Conservation (phyloP, 2,797 vertebrate species). For the Gymnoscopelus braueri region DNA sequence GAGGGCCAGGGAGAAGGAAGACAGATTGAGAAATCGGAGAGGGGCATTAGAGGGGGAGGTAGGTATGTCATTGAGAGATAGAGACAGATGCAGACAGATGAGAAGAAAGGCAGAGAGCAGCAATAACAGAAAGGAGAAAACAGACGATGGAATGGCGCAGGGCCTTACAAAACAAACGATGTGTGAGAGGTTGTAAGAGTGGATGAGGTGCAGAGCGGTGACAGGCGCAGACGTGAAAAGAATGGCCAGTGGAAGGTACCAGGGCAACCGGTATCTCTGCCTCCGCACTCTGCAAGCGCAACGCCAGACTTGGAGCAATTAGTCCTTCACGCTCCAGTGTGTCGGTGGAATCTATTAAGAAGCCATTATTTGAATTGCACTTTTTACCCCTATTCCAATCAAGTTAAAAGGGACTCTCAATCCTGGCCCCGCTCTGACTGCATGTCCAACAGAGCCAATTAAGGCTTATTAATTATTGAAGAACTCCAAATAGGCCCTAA, state of each 20-base stretch:
- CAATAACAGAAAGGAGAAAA: conserved; percentile 20
- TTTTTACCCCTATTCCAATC: conserved; percentile 63
- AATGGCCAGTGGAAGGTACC: conserved; percentile 33
- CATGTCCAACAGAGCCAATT: conserved; percentile 75
- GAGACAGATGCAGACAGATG: background rate
- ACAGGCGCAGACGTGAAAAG: conserved; percentile 48
- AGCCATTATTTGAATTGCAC: conserved; percentile 80
- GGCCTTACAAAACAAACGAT: conserved; percentile 17
- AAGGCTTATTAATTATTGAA: conserved; percentile 76
- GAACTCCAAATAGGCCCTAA: conserved; percentile 66
- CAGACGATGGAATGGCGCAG: conserved; percentile 30
- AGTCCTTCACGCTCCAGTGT: conserved; percentile 74
- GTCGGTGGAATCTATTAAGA: conserved; percentile 78
- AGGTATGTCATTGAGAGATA: conserved; percentile 57
- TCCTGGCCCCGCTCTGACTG: conserved; percentile 67
- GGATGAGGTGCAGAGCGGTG: conserved; percentile 30
- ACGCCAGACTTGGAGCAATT: conserved; percentile 61
- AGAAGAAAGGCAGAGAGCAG: conserved; percentile 18
- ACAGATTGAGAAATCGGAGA: conserved; percentile 52
- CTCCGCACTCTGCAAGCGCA: conserved; percentile 27
- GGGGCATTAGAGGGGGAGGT: background rate
- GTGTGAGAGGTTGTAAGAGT: conserved; percentile 31
- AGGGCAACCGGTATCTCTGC: conserved; percentile 46
- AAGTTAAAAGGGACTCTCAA: conserved; percentile 74
- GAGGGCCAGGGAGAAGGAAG: conserved; percentile 30